A percentile compares a stretch with the other conserved stretches of the same genome.
Conservation (phyloP, 2,113 vertebrate species). For the Cryptotis parvus region DNA sequence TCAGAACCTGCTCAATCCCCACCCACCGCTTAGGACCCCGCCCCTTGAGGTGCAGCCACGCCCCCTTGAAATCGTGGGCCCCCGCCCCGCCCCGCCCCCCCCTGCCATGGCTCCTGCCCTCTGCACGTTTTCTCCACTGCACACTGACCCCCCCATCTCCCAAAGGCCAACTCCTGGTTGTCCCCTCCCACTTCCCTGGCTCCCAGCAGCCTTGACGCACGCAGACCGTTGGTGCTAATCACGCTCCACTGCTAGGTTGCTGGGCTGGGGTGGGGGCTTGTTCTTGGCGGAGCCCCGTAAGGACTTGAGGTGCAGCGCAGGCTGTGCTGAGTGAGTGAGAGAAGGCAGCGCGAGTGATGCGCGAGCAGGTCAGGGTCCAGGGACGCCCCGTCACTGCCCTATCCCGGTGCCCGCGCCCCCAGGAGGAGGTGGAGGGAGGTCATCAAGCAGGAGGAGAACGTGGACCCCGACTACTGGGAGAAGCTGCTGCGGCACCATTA, state of each 20-base stretch:
- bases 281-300: background rate
- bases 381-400: too few species aligned
- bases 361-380: background rate
- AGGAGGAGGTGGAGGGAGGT: conserved; percentile 99
- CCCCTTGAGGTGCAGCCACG: too few species aligned
- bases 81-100: too few species aligned
- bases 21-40: too few species aligned
- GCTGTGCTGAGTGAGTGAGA: background rate
- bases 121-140: too few species aligned
- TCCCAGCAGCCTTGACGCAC: background rate
- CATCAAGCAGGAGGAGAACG: conserved; percentile 99
- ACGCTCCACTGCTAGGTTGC: background rate
- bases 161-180: background rate
- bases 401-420: background rate
- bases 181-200: background rate
- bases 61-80: too few species aligned
- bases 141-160: fast-evolving
- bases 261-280: background rate
- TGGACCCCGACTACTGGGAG: conserved; percentile 99
- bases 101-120: background rate
- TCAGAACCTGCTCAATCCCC: too few species aligned
- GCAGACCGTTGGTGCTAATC: background rate
- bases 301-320: background rate
- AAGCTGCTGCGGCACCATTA: conserved; percentile 98
- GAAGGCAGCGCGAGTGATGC: background rate